Base-by-base conservation (phyloP, 2,797 vertebrate genomes). In the Dallia pectoralis region DNA sequence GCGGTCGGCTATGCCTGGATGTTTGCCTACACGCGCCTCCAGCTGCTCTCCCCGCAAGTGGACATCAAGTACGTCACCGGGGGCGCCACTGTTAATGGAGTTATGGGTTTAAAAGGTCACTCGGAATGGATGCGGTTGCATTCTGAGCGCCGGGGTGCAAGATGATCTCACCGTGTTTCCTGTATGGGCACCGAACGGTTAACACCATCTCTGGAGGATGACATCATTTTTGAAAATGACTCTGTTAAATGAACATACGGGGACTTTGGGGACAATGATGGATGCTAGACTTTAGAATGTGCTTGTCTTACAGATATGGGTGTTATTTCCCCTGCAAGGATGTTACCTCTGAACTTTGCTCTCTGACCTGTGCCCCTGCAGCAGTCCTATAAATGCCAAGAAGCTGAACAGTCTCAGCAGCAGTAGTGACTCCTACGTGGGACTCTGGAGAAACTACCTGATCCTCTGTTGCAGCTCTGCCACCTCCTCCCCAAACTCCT, bases 341-440 rank as follows among this genome's bases (percentile, higher is more conserved):
- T 48, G 44, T 15, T 6, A 64, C 49, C 29, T 48, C 11, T 77
- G 11, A 68, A 70, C 33, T 78, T 32, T 81, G 73, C 9, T 40
- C 1, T 64, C 44, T 71, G 12, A 69, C 71, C 29, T 77, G 30
- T 80, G 72, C 11, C 47, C 1, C 36, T 71, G 70, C 77, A 99
- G 98, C 81, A 99, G 97, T 84, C 97, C 97, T 75, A 97, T 99
- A 87, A 99, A 99, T 87, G 97, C 97, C 80, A 99, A 99, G 93
- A 99, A 99, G 84, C 94, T 99, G 72, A 99, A 94, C 88, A 94
- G 95, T 44, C 92, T 97, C 86, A 95, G 91, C 76, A 95, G 92
- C 27, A 93, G 93, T 92, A 97, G 93, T 5, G 98, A 99, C 91
- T 98, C 97, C 0, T 99, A 97, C 77, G 81, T 99, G 4, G 96